Percentiles rank a stretch among this genome's conserved stretches.
phyloP scores from a whole-genome alignment of 2,113 vertebrate species.

The Tringa solitaria region DNA sequence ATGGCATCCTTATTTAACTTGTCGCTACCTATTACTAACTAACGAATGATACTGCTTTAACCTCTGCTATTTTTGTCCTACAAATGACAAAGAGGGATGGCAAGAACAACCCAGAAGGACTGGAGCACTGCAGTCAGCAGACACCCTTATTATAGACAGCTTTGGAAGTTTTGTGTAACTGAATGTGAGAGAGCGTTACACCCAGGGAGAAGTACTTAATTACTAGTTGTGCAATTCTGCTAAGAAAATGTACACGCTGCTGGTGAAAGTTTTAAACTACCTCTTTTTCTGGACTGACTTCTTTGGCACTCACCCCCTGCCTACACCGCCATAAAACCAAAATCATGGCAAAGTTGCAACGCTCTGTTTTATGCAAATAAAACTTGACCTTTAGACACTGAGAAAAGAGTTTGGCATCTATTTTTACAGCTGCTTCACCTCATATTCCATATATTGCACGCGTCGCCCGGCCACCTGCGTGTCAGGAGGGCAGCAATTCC shows the following conservation, averaged over 20 bases:
- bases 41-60: neutral
- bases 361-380: neutral
- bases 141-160: neutral
- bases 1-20: neutral
- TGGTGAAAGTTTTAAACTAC: neutral
- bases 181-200: neutral
- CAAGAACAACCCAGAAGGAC: neutral
- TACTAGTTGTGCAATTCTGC: neutral
- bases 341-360: neutral
- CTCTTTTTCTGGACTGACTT: neutral
- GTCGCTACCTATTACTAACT: neutral
- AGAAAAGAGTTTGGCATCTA: neutral
- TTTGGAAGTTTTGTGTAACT: neutral
- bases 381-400: neutral
- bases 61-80: neutral
- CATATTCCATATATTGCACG: neutral
- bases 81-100: neutral
- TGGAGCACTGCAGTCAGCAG: neutral
- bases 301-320: neutral
- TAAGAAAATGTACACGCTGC: neutral
- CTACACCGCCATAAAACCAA: neutral
- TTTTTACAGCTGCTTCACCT: neutral
- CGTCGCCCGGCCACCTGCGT: accelerated
- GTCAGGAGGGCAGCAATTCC: neutral
- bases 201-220: neutral